Evolutionary conservation across 2,113 vertebrate genomes (phyloP).

Genomic region (Kryptolebias marmoratus): DNA sequence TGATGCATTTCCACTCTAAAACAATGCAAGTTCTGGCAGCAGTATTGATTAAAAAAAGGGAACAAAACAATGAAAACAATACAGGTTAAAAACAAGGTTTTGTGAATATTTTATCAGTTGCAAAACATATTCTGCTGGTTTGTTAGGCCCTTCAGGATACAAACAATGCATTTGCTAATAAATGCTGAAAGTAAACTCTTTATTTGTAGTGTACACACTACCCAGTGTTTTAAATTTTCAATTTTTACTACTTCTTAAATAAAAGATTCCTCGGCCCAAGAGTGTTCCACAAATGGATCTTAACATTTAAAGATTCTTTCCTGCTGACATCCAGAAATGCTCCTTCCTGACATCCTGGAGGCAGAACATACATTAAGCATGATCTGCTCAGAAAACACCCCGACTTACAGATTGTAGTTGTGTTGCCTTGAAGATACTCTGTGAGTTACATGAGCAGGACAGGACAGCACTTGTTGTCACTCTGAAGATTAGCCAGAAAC

Average conservation of each 20-base stretch:
- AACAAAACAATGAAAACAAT: slow-evolving; percentile 1
- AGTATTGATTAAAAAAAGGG: not conserved
- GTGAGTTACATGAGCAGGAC: not conserved
- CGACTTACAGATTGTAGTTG: not conserved
- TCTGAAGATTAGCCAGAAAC: not conserved
- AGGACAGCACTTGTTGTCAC: not conserved
- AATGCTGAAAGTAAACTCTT: not conserved
- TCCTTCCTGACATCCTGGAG: slow-evolving; percentile 23
- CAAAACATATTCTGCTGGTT: slow-evolving; percentile 10
- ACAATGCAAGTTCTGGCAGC: slow-evolving; percentile 4
- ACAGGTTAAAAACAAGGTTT: not conserved
- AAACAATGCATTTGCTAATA: not conserved
- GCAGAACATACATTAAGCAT: slow-evolving; percentile 31
- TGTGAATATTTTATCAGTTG: slow-evolving; percentile 17
- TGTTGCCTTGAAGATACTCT: slow-evolving; percentile 14
- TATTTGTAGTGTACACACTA: not conserved
- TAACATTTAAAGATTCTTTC: slow-evolving; percentile 2
- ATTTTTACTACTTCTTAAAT: not conserved
- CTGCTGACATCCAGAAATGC: not conserved
- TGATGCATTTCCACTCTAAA: not conserved
- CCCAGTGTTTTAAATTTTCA: not conserved
- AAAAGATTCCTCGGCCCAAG: not conserved
- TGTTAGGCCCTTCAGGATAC: not conserved
- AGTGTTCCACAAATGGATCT: not conserved
- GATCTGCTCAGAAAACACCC: slow-evolving; percentile 14